Base-by-base conservation (phyloP, 2,888 invertebrate genomes). In the Empis stercorea region DNA sequence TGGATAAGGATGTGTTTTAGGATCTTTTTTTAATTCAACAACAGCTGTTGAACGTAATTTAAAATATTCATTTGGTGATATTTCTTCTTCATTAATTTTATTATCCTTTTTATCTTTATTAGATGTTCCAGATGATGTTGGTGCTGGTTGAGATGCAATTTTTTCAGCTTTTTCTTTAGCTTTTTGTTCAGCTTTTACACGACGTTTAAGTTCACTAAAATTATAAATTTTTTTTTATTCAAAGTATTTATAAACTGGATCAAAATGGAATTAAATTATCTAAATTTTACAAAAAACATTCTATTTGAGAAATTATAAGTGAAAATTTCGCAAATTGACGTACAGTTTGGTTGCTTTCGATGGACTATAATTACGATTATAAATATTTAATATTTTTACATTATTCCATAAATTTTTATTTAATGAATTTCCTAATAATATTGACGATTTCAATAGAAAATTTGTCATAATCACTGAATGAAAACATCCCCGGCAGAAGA, bases 1-100 rank as follows among this genome's bases (percentile, higher is more conserved):
- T 13, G 97, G 97, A 66, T 97, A 99, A 1, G 97, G 97, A 62
- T 88, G 81, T 36, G 77, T 73, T 20, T 74, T 76, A 43, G 75
- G 73, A 15, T 72, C 68, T 34, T 73, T 72, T 70, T 96, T 95
- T 38, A 92, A 73, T 48, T 86, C 80, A n/a, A 81, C 78, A 16
- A 99, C 75, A 39, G 87, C 84, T 52, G 81, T 76, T 3, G 81
- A 79, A 48, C 99, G 78, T 47, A 95, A 69, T 63, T 91, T 88
- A 62, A 87, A 92, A 68, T 93, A 99, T 72, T 97, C 95, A 78
- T 91, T 89, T 16, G 94, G 89, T 63, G 84, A 91, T 54, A 94
- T 86, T 57, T 93, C 91, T 60, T 89, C 93, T 56, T 85, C 84
- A 40, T 56, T 63, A 52, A 73, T 70, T 45, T 61, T 61, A n/a